phyloP scores from a whole-genome alignment of 2,113 vertebrate species.

The Neopipo cinnamomea region DNA sequence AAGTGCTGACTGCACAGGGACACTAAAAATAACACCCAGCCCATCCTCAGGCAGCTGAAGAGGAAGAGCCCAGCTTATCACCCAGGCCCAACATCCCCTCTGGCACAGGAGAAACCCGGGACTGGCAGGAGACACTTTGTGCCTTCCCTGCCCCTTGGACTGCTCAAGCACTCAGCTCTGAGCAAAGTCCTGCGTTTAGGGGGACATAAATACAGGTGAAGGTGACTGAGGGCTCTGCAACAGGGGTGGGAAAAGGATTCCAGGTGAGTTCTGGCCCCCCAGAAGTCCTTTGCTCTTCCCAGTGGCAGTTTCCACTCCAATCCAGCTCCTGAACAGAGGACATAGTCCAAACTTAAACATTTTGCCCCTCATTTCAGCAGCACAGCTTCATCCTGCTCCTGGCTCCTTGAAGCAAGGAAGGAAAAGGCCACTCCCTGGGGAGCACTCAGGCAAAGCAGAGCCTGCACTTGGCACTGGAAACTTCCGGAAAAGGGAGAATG shows the following conservation, averaged over 20 bases:
- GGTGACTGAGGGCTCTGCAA: neutral
- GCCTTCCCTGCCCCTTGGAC: neutral
- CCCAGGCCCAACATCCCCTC: neutral
- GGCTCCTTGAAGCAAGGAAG: neutral
- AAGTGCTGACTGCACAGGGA: neutral
- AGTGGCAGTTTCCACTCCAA: fast-evolving
- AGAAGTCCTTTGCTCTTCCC: neutral
- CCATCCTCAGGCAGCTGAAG: neutral
- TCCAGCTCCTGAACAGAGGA: neutral
- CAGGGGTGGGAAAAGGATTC: neutral
- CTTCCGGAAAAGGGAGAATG: neutral
- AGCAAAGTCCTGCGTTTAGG: neutral
- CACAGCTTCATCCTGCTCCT: neutral
- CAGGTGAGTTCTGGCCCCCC: neutral
- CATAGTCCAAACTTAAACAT: fast-evolving
- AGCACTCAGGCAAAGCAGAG: neutral
- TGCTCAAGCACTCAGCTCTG: neutral
- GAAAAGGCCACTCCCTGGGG: neutral
- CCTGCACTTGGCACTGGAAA: neutral
- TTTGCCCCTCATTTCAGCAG: neutral
- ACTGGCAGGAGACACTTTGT: neutral
- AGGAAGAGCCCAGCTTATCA: conserved; percentile 45
- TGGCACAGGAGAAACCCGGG: neutral
- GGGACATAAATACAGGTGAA: neutral
- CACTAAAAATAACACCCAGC: neutral